These are phyloP conservation scores for Oxystoma pomonae DNA, from an alignment of 2,888 invertebrate genomes.

Conservation along the genomic window DNA sequence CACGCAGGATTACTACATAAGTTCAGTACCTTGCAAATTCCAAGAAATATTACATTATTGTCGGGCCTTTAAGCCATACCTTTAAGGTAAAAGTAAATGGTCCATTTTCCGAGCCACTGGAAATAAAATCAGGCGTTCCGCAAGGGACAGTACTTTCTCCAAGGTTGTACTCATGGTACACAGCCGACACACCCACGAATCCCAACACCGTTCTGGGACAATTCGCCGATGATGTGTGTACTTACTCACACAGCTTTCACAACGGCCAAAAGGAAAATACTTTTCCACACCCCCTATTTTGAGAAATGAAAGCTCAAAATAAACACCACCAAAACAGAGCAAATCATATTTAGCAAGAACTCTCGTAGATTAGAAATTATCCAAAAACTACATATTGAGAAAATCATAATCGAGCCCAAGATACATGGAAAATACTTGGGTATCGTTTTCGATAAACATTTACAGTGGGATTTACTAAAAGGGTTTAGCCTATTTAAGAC, in stretches of 20 bases:
- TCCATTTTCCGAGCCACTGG: background rate
- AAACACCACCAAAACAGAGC: slow-evolving; percentile 6
- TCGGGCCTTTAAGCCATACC: background rate
- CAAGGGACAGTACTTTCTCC: slow-evolving; percentile 14
- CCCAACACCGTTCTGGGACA: background rate
- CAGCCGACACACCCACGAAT: slow-evolving; percentile 10
- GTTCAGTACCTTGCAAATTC: background rate
- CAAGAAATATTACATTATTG: background rate
- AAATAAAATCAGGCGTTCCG: slow-evolving; percentile 7
- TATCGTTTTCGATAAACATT: background rate
- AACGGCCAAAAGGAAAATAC: background rate
- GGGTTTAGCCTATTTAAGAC: too few relatives aligned
- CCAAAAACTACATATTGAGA: background rate
- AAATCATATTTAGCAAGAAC: background rate
- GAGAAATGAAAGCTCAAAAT: slow-evolving; percentile 10
- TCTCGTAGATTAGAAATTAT: background rate
- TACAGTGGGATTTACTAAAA: too few relatives aligned
- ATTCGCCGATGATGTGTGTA: background rate
- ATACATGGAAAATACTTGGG: background rate
- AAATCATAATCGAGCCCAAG: background rate
- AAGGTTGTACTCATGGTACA: slow-evolving; percentile 8
- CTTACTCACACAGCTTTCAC: background rate
- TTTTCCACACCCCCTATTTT: slow-evolving; percentile 5
- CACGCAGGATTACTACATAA: slow-evolving; percentile 7
- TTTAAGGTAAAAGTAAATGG: slow-evolving; percentile 3